phyloP scores from a whole-genome alignment of 2,797 vertebrate species.

The Scleropages formosus region DNA sequence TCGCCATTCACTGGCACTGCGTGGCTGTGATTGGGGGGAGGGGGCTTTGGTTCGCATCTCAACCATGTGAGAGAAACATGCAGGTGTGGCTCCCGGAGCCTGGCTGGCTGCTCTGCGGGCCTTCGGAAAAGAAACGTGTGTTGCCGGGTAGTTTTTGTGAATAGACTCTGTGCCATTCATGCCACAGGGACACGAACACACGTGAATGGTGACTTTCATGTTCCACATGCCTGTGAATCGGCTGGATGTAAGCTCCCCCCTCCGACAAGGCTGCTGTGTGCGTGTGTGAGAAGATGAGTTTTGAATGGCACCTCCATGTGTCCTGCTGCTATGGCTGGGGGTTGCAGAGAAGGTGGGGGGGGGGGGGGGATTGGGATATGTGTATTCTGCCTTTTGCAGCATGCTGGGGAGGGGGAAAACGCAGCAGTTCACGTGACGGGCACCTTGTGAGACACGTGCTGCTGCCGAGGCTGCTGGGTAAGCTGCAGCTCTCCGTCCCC shows the following conservation, averaged over 20 bases:
- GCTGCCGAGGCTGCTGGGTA: conserved; percentile 57
- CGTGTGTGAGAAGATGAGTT: conserved; percentile 21
- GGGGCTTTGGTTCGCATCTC: neutral
- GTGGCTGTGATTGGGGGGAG: too few relatives aligned
- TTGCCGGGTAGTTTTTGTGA: conserved; percentile 45
- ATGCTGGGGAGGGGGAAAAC: conserved; percentile 25
- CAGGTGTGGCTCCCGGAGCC: neutral
- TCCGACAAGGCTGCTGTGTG: conserved; percentile 34
- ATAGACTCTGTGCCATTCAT: conserved; percentile 54
- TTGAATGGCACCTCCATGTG: conserved; percentile 41
- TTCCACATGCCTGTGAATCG: conserved; percentile 31
- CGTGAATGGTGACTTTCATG: conserved; percentile 53
- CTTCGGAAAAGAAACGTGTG: neutral
- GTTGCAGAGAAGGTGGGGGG: conserved; percentile 29
- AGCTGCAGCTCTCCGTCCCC: conserved; percentile 41
- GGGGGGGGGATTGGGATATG: too few relatives aligned
- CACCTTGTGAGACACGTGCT: conserved; percentile 65
- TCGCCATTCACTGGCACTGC: conserved; percentile 39
- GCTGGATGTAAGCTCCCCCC: conserved; percentile 34
- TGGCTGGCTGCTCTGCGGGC: neutral
- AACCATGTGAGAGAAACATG: neutral
- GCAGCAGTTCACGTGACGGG: conserved; percentile 60
- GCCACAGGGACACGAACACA: conserved; percentile 39
- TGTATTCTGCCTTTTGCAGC: conserved; percentile 15
- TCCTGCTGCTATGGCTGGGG: conserved; percentile 28